phyloP scores from a whole-genome alignment of 2,888 invertebrate genomes.

The Brachyptera putata region DNA sequence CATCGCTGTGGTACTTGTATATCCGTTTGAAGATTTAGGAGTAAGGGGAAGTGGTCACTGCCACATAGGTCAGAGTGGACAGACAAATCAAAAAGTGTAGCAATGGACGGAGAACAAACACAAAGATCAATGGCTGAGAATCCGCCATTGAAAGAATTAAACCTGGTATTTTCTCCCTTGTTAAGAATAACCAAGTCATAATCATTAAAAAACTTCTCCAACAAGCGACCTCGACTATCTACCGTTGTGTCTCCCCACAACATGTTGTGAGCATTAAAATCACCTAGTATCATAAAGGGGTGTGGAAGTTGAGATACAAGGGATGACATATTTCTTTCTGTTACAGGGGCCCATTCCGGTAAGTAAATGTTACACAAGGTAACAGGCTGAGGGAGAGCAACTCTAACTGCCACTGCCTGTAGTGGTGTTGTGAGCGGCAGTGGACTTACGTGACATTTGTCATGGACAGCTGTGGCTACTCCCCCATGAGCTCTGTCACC shows the following conservation, averaged over 20 bases:
- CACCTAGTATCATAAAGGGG: conserved; percentile 25
- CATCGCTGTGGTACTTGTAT: neutral
- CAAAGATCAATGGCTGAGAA: neutral
- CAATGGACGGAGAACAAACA: neutral
- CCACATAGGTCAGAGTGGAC: conserved; percentile 19
- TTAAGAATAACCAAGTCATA: conserved; percentile 19
- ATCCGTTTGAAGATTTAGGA: neutral
- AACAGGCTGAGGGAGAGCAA: neutral
- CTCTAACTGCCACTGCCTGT: neutral
- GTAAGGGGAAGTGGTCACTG: conserved; percentile 22
- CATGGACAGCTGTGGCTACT: neutral
- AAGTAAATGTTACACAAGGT: neutral
- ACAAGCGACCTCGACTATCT: conserved; percentile 14
- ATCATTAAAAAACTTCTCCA: conserved; percentile 23
- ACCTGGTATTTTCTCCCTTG: neutral
- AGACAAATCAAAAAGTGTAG: neutral
- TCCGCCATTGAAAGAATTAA: neutral
- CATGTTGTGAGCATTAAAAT: conserved; percentile 27
- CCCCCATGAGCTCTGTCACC: neutral
- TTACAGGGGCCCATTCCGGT: neutral
- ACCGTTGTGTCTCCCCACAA: conserved; percentile 19
- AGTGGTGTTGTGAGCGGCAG: neutral
- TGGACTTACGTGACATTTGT: neutral
- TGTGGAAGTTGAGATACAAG: conserved; percentile 18
- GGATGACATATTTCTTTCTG: neutral